Conservation (phyloP, 1,140 invertebrate species). For the Temnothorax nylanderi region DNA sequence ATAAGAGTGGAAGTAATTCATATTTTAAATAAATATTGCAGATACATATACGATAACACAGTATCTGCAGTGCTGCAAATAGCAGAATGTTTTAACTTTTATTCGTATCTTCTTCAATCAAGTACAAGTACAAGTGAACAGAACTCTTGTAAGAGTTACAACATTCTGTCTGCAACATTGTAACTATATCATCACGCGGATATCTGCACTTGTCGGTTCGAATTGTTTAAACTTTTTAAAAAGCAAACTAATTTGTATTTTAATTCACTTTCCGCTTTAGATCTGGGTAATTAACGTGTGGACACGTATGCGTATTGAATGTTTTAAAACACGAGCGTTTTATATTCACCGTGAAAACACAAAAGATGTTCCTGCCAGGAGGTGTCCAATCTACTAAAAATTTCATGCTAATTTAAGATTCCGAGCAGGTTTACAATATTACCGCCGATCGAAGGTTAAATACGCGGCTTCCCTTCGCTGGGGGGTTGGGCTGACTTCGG, state of each 20-base stretch:
- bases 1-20: background rate
- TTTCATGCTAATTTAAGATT: constrained; percentile 26
- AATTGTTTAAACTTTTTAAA: background rate
- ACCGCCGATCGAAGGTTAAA: constrained; percentile 20
- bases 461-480: background rate
- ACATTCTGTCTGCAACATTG: background rate
- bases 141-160: background rate
- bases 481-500: constrained; percentile 35
- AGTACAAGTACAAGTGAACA: background rate
- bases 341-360: background rate
- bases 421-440: background rate
- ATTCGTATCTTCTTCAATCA: background rate
- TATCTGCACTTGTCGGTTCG: background rate
- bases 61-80: background rate
- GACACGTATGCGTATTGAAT: background rate
- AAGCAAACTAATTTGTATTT: background rate
- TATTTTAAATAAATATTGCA: background rate
- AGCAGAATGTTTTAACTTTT: background rate
- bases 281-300: background rate
- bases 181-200: background rate
- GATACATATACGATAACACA: background rate
- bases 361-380: background rate
- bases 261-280: background rate
- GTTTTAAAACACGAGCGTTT: background rate
- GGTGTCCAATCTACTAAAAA: background rate